phyloP scores from a whole-genome alignment of 2,797 vertebrate species.

The Chromis chromis region DNA sequence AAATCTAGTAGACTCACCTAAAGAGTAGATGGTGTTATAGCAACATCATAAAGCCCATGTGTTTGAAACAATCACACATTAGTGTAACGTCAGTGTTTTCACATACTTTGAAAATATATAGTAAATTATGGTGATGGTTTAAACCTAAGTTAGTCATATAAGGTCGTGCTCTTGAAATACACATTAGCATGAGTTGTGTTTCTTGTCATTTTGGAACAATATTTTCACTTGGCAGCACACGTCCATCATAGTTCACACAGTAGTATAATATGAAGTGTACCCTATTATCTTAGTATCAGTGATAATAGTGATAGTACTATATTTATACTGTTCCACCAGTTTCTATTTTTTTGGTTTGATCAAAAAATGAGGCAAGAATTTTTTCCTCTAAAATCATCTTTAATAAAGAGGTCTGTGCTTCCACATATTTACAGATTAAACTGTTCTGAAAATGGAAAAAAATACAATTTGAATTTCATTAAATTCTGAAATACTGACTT shows the following conservation, averaged over 20 bases:
- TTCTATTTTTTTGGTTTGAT: not conserved
- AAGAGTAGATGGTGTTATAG: not conserved
- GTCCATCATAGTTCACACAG: not conserved
- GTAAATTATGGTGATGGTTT: not conserved
- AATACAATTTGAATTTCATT: conserved; percentile 39
- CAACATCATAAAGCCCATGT: not conserved
- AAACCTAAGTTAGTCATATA: no score
- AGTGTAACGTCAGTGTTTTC: not conserved
- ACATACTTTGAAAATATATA: not conserved
- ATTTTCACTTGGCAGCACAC: not conserved
- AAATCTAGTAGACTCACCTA: not conserved
- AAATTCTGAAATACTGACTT: conserved; percentile 47
- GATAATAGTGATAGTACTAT: no score
- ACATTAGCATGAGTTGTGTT: not conserved
- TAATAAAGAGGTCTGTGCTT: conserved; percentile 63
- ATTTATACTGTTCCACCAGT: not conserved
- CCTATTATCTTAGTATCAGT: no score
- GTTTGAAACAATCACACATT: not conserved
- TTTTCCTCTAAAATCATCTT: conserved; percentile 69
- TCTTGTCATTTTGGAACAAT: not conserved
- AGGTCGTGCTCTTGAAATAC: no score
- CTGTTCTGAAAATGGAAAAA: conserved; percentile 37
- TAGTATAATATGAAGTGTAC: not conserved
- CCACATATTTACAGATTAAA: conserved; percentile 71
- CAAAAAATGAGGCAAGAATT: accelerated